Conservation (phyloP, 2,113 vertebrate species). For the Excalfactoria chinensis region DNA sequence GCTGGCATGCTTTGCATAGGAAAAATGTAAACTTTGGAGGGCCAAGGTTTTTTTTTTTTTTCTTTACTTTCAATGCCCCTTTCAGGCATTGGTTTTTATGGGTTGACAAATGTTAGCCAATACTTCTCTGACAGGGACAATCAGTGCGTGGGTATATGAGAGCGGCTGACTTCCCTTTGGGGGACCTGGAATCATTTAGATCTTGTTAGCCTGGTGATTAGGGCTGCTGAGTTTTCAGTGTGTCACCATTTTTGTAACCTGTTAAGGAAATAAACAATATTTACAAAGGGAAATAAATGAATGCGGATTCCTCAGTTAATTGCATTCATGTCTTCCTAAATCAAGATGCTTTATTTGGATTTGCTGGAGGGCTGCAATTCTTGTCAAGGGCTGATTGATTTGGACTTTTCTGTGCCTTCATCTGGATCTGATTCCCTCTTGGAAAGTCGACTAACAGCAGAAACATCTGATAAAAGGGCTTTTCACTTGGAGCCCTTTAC, state of each 20-base stretch:
- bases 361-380: slow-evolving; percentile 59
- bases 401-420: slow-evolving; percentile 64
- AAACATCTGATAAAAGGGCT: slow-evolving; percentile 57
- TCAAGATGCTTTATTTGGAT: slow-evolving; percentile 67
- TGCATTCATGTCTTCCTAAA: slow-evolving; percentile 57
- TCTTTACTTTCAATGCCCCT: slow-evolving; percentile 21
- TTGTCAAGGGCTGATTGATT: slow-evolving; percentile 67
- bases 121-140: slow-evolving; percentile 37
- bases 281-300: slow-evolving; percentile 67
- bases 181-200: slow-evolving; percentile 64
- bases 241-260: slow-evolving; percentile 73
- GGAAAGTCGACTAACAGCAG: slow-evolving; percentile 30
- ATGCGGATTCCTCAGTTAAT: slow-evolving; percentile 64
- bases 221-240: slow-evolving; percentile 55
- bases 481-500: slow-evolving; percentile 37
- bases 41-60: slow-evolving; percentile 24
- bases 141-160: not conserved
- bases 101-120: slow-evolving; percentile 32
- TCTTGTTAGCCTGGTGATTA: slow-evolving; percentile 52
- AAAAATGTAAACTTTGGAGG: slow-evolving; percentile 51
- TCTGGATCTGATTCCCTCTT: slow-evolving; percentile 67
- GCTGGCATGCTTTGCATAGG: slow-evolving; percentile 60
- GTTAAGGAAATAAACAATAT: slow-evolving; percentile 70
- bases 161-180: slow-evolving; percentile 16
- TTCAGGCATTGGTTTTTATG: slow-evolving; percentile 45